Evolutionary conservation across 2,797 vertebrate genomes (phyloP).

Genomic region (Huso huso): DNA sequence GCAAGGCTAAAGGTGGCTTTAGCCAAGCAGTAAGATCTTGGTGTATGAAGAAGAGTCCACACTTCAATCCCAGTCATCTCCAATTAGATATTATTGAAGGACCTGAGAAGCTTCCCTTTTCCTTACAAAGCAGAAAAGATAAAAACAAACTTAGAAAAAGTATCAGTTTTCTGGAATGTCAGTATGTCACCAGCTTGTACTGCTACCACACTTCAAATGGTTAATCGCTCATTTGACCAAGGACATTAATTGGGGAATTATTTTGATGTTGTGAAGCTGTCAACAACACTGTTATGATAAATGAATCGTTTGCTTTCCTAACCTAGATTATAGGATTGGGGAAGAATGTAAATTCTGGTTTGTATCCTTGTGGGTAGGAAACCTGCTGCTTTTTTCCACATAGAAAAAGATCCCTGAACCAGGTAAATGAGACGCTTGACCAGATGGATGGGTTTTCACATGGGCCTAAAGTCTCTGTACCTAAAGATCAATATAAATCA

Average conservation of each 20-base stretch:
- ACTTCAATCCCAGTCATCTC: too few species aligned
- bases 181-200: slow-evolving; percentile 6
- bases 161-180: slow-evolving; percentile 19
- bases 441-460: too few species aligned
- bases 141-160: too few species aligned
- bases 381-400: too few species aligned
- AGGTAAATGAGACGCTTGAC: too few species aligned
- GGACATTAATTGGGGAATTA: slow-evolving; percentile 24
- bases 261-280: slow-evolving; percentile 45
- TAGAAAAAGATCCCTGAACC: too few species aligned
- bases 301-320: slow-evolving; percentile 43
- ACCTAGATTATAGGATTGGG: slow-evolving; percentile 58
- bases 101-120: slow-evolving; percentile 18
- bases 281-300: slow-evolving; percentile 61
- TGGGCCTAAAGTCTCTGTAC: too few species aligned
- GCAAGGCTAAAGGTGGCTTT: too few species aligned
- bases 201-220: slow-evolving; percentile 21
- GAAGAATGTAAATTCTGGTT: slow-evolving; percentile 58
- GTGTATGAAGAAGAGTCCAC: too few species aligned
- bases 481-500: too few species aligned
- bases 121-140: neutral
- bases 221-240: slow-evolving; percentile 18
- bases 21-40: too few species aligned
- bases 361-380: slow-evolving; percentile 26
- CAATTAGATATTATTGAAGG: too few species aligned